Evolutionary conservation across 2,797 vertebrate genomes (phyloP), one percentile per base, ranked within the genome.

Genomic region (Peromyscus attwateri): DNA sequence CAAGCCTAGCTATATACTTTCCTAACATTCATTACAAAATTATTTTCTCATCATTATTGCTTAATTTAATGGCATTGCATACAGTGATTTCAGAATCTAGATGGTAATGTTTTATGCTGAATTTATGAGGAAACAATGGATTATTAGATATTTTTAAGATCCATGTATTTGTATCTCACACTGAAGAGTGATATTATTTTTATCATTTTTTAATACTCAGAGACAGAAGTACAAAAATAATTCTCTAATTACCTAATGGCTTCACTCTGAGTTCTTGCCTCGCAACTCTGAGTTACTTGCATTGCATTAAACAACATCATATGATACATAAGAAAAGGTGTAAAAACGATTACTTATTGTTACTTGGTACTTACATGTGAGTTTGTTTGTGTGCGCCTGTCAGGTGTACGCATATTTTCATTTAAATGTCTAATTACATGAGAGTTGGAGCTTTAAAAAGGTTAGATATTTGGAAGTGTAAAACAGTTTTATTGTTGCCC

Each of bases 311-410:
- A 73, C 8, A 92, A 4, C 52, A 6, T 31, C 40, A 49, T 46
- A 7, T 68, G 43, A 34, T 81, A 10, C 95, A 34, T 6, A 62
- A 97, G 27, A 16, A 79, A 95, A 11, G 60, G 21, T 23, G 81
- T 96, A 9, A 81, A 93, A 91, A 73, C 92, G 89, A 49, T 97
- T 92, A 94, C 80, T 46, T 37, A 87, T 46, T 60, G 0, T 60
- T 97, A 10, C 75, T 31, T 43, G 21, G 37, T 89, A n/a, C 46
- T 46, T 89, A 75, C 93, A 23, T 87, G 89, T 23, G 96, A 85
- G n/a, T 88, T 76, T 19, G 49, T 88, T 81, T 25, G 9, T 31
- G 43, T 46, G 29, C 3, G 85, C 43, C 6, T 96, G 70, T 96
- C 52, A 88, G 9, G 10, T 95, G 4, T 0, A 7, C 85, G 34